These are phyloP conservation scores for Strigamia maritima DNA, from an alignment of 2,888 invertebrate genomes.

Conservation along the genomic window DNA sequence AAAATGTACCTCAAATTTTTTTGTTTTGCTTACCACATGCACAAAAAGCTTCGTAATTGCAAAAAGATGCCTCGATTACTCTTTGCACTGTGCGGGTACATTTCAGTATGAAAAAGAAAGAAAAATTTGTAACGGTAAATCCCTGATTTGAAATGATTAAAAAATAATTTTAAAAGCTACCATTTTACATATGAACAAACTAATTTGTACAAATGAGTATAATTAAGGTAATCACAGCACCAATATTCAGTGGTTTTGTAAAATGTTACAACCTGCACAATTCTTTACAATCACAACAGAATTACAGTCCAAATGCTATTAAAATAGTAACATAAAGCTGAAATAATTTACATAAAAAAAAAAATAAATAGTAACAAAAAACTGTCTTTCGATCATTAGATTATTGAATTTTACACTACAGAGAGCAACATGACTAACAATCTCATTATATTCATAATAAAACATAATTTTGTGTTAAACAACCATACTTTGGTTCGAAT, in stretches of 20 bases:
- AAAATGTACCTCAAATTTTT: neutral
- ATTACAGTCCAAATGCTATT: neutral
- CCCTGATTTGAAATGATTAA: neutral
- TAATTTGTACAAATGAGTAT: slow-evolving; percentile 11
- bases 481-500: neutral
- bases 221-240: slow-evolving; percentile 9
- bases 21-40: neutral
- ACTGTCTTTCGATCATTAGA: neutral
- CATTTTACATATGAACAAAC: neutral
- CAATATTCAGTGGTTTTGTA: slow-evolving; percentile 6
- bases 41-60: neutral
- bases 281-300: neutral
- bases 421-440: slow-evolving; percentile 1
- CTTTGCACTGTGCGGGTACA: neutral
- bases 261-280: neutral
- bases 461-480: neutral
- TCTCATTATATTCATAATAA: neutral
- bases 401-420: neutral
- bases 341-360: neutral
- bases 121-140: neutral
- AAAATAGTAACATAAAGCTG: neutral
- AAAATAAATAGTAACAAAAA: neutral
- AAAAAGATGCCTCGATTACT: neutral
- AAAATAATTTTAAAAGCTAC: neutral
- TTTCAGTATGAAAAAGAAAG: neutral